Base-by-base conservation (phyloP, 2,888 invertebrate species). In the Dione juno region DNA sequence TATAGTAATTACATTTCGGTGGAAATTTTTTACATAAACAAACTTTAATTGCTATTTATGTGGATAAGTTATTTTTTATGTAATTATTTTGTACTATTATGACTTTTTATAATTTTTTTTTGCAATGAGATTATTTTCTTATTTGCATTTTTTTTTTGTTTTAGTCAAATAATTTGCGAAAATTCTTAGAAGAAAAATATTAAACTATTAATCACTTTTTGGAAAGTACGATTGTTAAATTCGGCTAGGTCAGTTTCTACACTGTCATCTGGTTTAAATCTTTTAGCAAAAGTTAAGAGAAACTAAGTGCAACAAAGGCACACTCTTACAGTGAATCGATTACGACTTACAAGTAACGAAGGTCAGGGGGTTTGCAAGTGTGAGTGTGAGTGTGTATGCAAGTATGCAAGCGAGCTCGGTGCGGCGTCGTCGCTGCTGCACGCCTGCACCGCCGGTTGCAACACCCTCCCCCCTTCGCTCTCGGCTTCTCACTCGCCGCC, bases 391-490 rank as follows among this genome's bases (percentile, higher is more conserved):
- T 91, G 90, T 84, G 80, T 89, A 92, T 92, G 93, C 92, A 93
- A 91, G 92, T 92, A 92, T 93, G 93, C 93, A 93, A 88, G 89
- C 90, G 86, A 91, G 92, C 93, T 91, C 92, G 86, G 87, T 90
- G 90, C 92, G 90, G 89, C 90, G 88, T 88, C 87, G 90, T 89
- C 89, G 90, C 91, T 92, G 93, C 93, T 92, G 92, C 93, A 92
- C 90, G 93, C 90, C 92, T 91, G 91, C 93, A 92, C 90, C 90
- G 92, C 89, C 84, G 86, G 92, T 92, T 93, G 93, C 93, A 92
- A 91, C 90, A 91, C 93, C 92, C 93, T 92, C 92, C 92, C 93
- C 92, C 90, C 92, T 89, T 91, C 90, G 83, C 89, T 91, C 90
- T 86, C 90, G 89, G 88, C 87, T 91, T 91, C 92, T 92, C 92